Evolutionary conservation across 2,888 invertebrate genomes (phyloP).

Genomic region (Lasioglossum calceatum): DNA sequence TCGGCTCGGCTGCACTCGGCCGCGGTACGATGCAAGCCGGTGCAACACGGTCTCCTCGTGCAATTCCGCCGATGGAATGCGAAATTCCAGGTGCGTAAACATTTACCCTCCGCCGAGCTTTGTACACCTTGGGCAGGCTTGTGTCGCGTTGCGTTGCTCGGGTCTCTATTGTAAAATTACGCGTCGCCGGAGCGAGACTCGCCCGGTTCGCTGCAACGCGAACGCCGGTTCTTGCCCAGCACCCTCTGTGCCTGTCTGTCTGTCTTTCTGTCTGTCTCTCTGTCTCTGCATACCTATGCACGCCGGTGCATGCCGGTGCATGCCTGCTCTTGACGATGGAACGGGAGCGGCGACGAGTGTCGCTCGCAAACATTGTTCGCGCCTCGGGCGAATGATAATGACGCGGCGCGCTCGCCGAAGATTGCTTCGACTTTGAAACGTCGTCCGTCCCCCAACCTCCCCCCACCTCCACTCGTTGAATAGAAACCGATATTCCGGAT

Average conservation of each 20-base stretch:
- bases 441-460: neutral
- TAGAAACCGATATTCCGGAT: neutral
- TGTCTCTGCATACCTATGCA: neutral
- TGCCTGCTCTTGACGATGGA: slow-evolving; percentile 5
- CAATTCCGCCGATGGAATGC: slow-evolving; percentile 16
- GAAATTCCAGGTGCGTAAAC: slow-evolving; percentile 48
- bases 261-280: neutral
- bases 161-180: slow-evolving; percentile 33
- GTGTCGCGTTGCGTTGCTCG: neutral
- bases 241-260: neutral
- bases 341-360: slow-evolving; percentile 28
- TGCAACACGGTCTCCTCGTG: neutral
- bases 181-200: slow-evolving; percentile 12
- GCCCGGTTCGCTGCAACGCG: slow-evolving; percentile 2
- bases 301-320: neutral
- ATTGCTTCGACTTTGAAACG: slow-evolving; percentile 42
- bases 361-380: slow-evolving; percentile 19
- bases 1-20: neutral
- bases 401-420: slow-evolving; percentile 12
- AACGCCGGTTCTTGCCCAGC: neutral
- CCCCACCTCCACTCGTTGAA: neutral
- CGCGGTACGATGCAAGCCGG: neutral
- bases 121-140: slow-evolving; percentile 27
- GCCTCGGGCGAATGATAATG: slow-evolving; percentile 24
- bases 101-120: slow-evolving; percentile 25